These are phyloP conservation scores for Liasis olivaceus DNA, from an alignment of 2,797 vertebrate species.

Conservation along the genomic window DNA sequence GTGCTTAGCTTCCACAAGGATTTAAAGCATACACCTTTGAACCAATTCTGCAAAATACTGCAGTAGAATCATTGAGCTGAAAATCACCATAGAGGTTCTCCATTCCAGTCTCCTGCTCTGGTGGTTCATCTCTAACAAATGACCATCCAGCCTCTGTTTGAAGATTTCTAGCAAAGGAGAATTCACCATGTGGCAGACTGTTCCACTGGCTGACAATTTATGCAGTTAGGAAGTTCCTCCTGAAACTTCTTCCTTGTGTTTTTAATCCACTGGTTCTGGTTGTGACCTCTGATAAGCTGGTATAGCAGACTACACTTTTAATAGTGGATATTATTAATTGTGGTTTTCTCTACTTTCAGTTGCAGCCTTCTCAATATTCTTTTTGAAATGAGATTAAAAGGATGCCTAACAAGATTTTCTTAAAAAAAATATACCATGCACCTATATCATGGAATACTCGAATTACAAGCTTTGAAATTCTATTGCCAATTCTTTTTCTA, in stretches of 20 bases:
- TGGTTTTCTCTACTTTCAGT: neutral
- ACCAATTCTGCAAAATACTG: neutral
- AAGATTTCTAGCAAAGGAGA: neutral
- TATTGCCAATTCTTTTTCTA: neutral
- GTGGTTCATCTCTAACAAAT: neutral
- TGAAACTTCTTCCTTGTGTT: neutral
- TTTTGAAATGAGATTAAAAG: neutral
- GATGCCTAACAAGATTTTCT: neutral
- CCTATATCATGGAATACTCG: neutral
- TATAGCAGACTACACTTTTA: too few species aligned
- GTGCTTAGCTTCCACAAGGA: neutral
- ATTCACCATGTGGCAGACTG: neutral
- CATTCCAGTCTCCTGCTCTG: neutral
- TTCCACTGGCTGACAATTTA: neutral
- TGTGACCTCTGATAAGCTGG: neutral
- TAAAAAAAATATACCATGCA: neutral
- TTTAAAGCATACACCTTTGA: neutral
- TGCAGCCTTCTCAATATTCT: neutral
- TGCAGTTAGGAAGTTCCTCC: neutral
- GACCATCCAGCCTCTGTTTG: neutral
- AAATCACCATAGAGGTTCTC: neutral
- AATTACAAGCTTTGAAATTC: neutral
- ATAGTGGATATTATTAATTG: neutral
- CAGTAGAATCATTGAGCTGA: neutral
- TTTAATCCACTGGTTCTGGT: neutral